Evolutionary conservation across 2,113 vertebrate species (phyloP), one percentile per base, ranked within the genome.

Genomic region (western clawed frog (Xenopus tropicalis)): DNA sequence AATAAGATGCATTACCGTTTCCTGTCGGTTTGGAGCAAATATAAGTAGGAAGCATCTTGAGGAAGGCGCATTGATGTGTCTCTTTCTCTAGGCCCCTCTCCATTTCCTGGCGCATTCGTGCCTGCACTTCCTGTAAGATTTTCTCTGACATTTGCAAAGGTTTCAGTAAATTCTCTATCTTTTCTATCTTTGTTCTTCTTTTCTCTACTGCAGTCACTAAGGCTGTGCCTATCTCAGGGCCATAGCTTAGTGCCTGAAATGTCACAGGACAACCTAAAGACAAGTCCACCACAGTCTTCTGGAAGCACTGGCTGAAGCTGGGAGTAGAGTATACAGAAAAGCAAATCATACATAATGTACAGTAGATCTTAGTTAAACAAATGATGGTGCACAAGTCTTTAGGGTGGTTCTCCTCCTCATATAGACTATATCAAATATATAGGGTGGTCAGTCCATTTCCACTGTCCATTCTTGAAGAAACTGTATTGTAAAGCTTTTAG

Each of bases 221-320:
- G 59, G 92, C 93, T 0, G 90, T 90, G 0, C 95, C 93, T 69
- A 61, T 81, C 68, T 90, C 90, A 0, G 85, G 88, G 66, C 90
- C 85, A 0, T 93, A 89, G 77, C 77, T 83, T 0, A 91, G 85
- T 14, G 86, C 81, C 3, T 89, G 20, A 67, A 93, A 85, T 57
- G 66, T 84, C 81, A 88, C 59, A 0, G 61, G 19, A 62, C 92
- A 94, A 1, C 85, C 29, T 0, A 93, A 91, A 44, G 81, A 80
- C 81, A 97, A 84, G 48, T 80, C 42, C 58, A 10, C 76, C 19
- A 90, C 74, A 0, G 80, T 85, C 0, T 67, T 80, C 78, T 84
- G 78, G 48, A 96, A 81, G 46, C 81, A 56, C 19, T 84, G n/a
- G 22, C 67, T 74, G 64, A 93, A 95, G 69, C 93, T 96, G 78